Evolutionary conservation across 1,140 invertebrate species (phyloP), one percentile per base, ranked within the genome.

Genomic region (Caerostris darwini): DNA sequence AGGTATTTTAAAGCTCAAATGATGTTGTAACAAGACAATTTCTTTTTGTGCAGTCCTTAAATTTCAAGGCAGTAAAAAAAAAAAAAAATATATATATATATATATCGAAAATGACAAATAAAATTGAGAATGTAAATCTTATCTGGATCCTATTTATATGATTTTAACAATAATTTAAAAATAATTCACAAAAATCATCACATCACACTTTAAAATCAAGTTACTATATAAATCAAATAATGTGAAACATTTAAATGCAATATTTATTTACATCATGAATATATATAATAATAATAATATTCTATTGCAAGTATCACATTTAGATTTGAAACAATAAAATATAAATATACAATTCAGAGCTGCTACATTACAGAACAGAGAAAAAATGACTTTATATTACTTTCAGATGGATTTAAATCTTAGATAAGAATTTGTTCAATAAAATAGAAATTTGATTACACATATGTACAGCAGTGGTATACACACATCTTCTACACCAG

Each of bases 191-290:
- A 54, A 12, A 10, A 54, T 10, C 7, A 54, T 17, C 53, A 82
- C 81, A 82, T 56, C 57, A 64, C 34, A 61, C 50, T 7, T 50
- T 67, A 67, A 59, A 67, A 53, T 34, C 17, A 64, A 88, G 4
- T 50, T 7, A 64, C 3, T 64, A 57, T 64, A 64, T 54, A 88
- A 87, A 53, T 8, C 6, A 86, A 34, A 58, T 54, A n/a, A 53
- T 88, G 50, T 67, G 12, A 5, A 57, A 64, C 61, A 88, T 57
- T 61, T 64, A 88, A 88, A 88, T 88, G 86, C 86, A 88, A 59
- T 85, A 58, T 85, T 85, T 88, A 88, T 88, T 88, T 88, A 88
- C 86, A 88, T 57, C 50, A 88, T 88, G 86, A 88, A 64, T 88
- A 64, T 88, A 88, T 54, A 81, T n/a, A 8, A 50, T n/a, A 19